These are phyloP conservation scores for Neopipo cinnamomea DNA, from an alignment of 2,113 vertebrate species.

Conservation along the genomic window DNA sequence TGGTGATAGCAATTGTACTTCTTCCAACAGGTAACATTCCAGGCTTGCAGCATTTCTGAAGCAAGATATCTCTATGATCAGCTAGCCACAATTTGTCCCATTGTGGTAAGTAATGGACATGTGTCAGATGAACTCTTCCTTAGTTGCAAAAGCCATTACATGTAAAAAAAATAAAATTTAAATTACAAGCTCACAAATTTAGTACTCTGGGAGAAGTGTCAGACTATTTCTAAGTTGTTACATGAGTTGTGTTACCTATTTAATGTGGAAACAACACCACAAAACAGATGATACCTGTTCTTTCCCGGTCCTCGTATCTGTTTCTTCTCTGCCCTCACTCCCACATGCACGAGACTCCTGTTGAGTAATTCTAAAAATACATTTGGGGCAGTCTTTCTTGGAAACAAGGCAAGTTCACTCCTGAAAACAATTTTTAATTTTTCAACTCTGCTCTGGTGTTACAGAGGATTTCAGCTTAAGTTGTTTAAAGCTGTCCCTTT, in stretches of 20 bases:
- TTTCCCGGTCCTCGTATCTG: not conserved
- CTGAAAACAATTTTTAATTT: not conserved
- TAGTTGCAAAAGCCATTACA: not conserved
- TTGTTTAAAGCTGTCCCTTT: not conserved
- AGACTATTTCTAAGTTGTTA: not conserved
- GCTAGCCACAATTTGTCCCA: conserved; percentile 94
- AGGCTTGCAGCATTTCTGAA: conserved; percentile 97
- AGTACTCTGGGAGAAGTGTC: not conserved
- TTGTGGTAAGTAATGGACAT: conserved; percentile 85
- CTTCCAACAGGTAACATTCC: conserved; percentile 90
- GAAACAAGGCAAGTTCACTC: not conserved
- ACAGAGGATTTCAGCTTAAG: not conserved
- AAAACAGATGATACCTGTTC: not conserved
- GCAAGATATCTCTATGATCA: conserved; percentile 98
- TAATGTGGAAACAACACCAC: not conserved
- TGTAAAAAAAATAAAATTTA: not conserved
- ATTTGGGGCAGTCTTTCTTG: not conserved
- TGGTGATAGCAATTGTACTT: not conserved
- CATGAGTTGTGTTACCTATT: not conserved
- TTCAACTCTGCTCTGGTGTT: not conserved
- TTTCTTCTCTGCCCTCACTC: not conserved
- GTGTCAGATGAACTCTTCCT: not conserved
- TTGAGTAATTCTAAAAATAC: not conserved
- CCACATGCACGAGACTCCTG: accelerated
- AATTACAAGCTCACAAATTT: not conserved